Conservation (phyloP, 2,113 vertebrate species). For the Muntiacus muntjak region DNA sequence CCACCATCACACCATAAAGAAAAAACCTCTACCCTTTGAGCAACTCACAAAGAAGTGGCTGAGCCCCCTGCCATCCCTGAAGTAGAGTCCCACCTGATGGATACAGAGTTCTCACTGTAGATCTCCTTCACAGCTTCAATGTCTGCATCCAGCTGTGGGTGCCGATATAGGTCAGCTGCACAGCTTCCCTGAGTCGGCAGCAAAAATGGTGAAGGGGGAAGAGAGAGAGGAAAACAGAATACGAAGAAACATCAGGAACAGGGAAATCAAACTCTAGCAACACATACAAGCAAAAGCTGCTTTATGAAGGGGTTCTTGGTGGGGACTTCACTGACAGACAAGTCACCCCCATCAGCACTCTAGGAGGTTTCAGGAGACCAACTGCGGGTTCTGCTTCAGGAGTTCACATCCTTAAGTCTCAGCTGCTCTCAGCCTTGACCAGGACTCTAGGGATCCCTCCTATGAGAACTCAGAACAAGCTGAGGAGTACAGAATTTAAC, state of each 20-base stretch:
- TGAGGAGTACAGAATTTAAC: not conserved
- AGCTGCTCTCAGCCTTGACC: not conserved
- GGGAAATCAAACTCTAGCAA: not conserved
- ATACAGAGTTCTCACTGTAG: slow-evolving; percentile 96
- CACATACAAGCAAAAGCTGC: not conserved
- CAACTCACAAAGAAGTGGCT: not conserved
- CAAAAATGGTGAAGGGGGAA: not conserved
- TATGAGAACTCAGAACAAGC: not conserved
- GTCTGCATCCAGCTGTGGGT: slow-evolving; percentile 97
- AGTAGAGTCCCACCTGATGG: slow-evolving; percentile 86
- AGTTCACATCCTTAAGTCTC: not conserved
- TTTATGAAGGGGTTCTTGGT: not conserved
- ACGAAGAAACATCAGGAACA: not conserved
- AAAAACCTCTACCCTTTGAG: not conserved
- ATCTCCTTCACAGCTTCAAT: slow-evolving; percentile 98
- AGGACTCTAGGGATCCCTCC: not conserved
- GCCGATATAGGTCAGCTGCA: slow-evolving; percentile 96
- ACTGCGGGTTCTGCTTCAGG: not conserved
- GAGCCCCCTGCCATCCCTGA: not conserved
- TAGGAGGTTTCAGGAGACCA: not conserved
- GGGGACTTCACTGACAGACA: not conserved
- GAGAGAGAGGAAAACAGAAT: not conserved
- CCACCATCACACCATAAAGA: not conserved
- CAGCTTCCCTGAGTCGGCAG: slow-evolving; percentile 89
- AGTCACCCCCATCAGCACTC: not conserved